phyloP scores from a whole-genome alignment of 2,888 invertebrate species.

The Acleris literana region DNA sequence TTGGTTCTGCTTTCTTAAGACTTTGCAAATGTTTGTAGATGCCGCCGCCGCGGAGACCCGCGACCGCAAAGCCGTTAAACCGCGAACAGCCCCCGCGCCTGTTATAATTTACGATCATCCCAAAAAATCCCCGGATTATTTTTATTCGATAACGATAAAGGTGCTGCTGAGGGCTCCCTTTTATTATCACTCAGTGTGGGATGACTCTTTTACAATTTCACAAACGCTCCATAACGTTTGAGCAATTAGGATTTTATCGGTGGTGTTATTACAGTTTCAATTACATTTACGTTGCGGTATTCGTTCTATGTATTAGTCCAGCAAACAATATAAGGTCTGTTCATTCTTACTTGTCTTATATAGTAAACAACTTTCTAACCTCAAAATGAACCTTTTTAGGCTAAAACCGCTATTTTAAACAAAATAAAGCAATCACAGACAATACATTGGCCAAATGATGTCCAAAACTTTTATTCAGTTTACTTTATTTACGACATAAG shows the following conservation, averaged over 20 bases:
- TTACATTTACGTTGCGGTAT: slow-evolving; percentile 43
- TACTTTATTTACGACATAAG: too few relatives aligned
- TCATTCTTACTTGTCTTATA: too few relatives aligned
- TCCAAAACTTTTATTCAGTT: too few relatives aligned
- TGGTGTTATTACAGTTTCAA: slow-evolving; percentile 49
- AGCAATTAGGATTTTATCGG: slow-evolving; percentile 40
- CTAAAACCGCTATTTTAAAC: too few relatives aligned
- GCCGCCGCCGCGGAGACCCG: slow-evolving; percentile 16
- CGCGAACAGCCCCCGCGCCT: slow-evolving; percentile 61
- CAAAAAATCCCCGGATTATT: slow-evolving; percentile 81
- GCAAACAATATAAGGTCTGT: too few relatives aligned
- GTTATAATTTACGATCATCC: slow-evolving; percentile 83
- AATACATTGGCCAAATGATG: too few relatives aligned
- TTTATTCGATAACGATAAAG: slow-evolving; percentile 84
- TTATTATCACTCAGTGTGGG: slow-evolving; percentile 80
- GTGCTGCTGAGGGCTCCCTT: slow-evolving; percentile 78
- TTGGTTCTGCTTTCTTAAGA: slow-evolving; percentile 17
- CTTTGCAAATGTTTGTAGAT: slow-evolving; percentile 30
- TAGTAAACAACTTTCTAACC: too few relatives aligned
- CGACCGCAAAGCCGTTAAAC: slow-evolving; percentile 44
- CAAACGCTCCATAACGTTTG: slow-evolving; percentile 64
- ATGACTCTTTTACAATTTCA: slow-evolving; percentile 77
- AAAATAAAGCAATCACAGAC: too few relatives aligned
- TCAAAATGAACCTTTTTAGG: too few relatives aligned
- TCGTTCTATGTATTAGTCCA: background rate